Evolutionary conservation across 2,113 vertebrate genomes (phyloP).

Genomic region (Cyprinodon tularosa): DNA sequence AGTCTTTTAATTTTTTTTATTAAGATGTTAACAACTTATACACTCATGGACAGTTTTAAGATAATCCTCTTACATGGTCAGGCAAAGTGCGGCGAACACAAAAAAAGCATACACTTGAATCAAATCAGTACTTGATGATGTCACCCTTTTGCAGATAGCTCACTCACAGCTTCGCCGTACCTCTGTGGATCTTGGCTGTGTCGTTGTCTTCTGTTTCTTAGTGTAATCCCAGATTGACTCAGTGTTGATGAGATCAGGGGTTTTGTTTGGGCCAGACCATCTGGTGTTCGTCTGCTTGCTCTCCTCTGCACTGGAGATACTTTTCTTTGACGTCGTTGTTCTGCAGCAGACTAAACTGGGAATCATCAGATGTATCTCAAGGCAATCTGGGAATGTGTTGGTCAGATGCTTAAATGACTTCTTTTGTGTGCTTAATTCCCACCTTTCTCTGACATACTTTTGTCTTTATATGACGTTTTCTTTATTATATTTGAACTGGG

Average conservation of each 20-base stretch:
- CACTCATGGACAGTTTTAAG: neutral
- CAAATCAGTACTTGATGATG: neutral
- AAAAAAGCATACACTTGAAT: neutral
- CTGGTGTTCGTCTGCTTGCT: slow-evolving; percentile 18
- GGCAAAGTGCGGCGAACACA: neutral
- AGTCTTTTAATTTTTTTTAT: neutral
- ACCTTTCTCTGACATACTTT: neutral
- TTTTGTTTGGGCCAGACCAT: slow-evolving; percentile 29
- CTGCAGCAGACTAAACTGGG: slow-evolving; percentile 4
- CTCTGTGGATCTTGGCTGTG: neutral
- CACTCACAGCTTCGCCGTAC: neutral
- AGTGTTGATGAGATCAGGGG: slow-evolving; percentile 36
- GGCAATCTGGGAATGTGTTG: neutral
- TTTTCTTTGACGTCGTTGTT: slow-evolving; percentile 9
- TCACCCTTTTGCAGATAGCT: neutral
- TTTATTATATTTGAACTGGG: neutral
- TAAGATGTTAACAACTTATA: neutral
- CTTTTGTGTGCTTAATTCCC: neutral
- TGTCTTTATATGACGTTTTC: neutral
- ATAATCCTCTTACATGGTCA: slow-evolving; percentile 3
- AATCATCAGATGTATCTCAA: slow-evolving; percentile 3
- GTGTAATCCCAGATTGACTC: slow-evolving; percentile 30
- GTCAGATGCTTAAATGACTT: neutral
- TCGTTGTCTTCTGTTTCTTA: slow-evolving; percentile 23
- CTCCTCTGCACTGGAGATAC: slow-evolving; percentile 18